Evolutionary conservation across 2,888 invertebrate genomes (phyloP).

Genomic region (Clitarchus hookeri): DNA sequence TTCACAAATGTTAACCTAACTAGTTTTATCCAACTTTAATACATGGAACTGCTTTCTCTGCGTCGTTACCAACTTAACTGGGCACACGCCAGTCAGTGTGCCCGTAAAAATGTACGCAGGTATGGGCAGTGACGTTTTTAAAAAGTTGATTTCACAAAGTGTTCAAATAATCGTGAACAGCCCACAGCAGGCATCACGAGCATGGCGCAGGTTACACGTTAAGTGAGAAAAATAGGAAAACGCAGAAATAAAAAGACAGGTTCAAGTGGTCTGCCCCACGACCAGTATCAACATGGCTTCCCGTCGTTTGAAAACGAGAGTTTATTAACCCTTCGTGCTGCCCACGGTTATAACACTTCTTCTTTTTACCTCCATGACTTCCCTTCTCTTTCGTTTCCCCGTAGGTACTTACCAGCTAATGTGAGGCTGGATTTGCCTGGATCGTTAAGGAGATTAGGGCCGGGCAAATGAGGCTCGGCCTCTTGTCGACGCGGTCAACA

Average conservation of each 20-base stretch:
- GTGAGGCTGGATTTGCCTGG: neutral
- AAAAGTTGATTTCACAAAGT: too few relatives aligned
- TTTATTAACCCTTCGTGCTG: neutral
- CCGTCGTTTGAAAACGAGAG: slow-evolving; percentile 5
- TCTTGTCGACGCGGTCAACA: neutral
- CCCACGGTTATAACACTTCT: neutral
- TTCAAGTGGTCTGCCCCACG: neutral
- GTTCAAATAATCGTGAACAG: too few relatives aligned
- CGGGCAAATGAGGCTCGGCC: neutral
- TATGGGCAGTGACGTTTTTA: too few relatives aligned
- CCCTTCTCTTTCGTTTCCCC: neutral
- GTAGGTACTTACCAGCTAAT: neutral
- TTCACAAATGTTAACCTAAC: too few relatives aligned
- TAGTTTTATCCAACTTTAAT: too few relatives aligned
- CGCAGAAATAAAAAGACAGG: neutral
- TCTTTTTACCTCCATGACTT: neutral
- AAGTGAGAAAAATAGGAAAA: too few relatives aligned
- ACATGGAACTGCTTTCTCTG: too few relatives aligned
- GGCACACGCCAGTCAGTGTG: too few relatives aligned
- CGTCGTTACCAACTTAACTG: too few relatives aligned
- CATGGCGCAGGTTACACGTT: too few relatives aligned
- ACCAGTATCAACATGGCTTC: neutral
- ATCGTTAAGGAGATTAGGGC: neutral
- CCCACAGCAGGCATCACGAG: too few relatives aligned
- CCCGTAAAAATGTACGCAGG: too few relatives aligned